Evolutionary conservation across 2,113 vertebrate species (phyloP), one percentile per base, ranked within the genome.

Genomic region (Laticauda laticaudata): DNA sequence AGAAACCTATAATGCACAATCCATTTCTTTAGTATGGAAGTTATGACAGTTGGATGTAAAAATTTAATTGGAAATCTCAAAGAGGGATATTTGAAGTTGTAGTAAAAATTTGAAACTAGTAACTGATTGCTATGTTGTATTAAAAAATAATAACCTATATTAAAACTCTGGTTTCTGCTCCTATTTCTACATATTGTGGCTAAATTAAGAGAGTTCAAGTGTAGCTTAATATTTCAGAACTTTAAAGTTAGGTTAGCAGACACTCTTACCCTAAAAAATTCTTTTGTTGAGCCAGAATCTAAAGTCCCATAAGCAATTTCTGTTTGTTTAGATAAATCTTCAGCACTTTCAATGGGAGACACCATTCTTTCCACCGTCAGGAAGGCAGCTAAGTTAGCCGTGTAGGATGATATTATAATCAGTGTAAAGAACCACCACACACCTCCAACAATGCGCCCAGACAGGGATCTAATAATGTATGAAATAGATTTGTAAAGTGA

Each of bases 371-470:
- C 99, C 86, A 99, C 99, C 15, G 99, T 99, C 96, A 99, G 98
- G 98, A 99, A 99, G 96, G 99, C 99, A 98, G 99, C 99, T 98
- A 99, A 98, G 98, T 99, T 99, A 97, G 99, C 99, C 97, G 99
- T 99, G 98, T 99, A 99, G 97, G 99, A 99, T 95, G 99, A 99
- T 98, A 99, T 99, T 98, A 99, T 99, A 98, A 99, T 99, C 96
- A 99, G 97, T 97, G 99, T 99, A 98, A 99, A 99, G 98, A 99
- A 99, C 99, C 99, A 99, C 99, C 99, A 99, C 93, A 99, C 99
- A 91, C 99, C 99, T 95, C 99, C 99, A 96, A 99, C 99, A 96
- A 99, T 99, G 94, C 99, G 99, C 90, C 99, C 99, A 96, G 99
- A 99, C 96, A 99, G 98, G 97, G 99, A 99, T 98, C 99, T 99